Percentiles rank a stretch among this genome's conserved stretches.
Conservation (phyloP, 2,113 vertebrate species). For the Echinops telfairi region DNA sequence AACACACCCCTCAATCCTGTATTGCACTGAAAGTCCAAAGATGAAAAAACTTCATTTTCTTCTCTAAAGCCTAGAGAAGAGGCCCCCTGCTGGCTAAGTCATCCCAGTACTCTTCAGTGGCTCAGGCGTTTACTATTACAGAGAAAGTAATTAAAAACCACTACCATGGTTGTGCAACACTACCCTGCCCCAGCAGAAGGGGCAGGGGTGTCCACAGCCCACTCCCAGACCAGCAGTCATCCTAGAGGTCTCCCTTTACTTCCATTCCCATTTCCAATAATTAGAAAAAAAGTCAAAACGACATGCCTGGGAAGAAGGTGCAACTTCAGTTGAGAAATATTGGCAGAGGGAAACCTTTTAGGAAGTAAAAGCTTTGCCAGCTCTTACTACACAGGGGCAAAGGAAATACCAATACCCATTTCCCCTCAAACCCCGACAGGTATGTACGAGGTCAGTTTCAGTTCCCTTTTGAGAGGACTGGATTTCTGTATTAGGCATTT, state of each 20-base stretch:
- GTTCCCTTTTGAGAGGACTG: background rate
- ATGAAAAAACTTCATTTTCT: conserved; percentile 71
- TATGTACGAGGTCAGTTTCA: background rate
- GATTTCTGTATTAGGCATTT: conserved; percentile 6
- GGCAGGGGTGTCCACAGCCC: conserved; percentile 5
- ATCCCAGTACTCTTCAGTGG: conserved; percentile 21
- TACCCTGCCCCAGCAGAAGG: conserved; percentile 77
- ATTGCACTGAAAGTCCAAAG: conserved; percentile 76
- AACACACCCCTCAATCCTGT: conserved; percentile 59
- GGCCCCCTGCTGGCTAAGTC: background rate
- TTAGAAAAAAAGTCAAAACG: background rate
- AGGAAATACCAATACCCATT: background rate
- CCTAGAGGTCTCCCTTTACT: conserved; percentile 36
- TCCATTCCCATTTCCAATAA: conserved; percentile 68
- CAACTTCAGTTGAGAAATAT: conserved; percentile 42
- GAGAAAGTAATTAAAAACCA: conserved; percentile 47
- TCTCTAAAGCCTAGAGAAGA: conserved; percentile 52
- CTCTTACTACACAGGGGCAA: conserved; percentile 11
- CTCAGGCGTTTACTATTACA: conserved; percentile 22
- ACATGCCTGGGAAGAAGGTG: conserved; percentile 65
- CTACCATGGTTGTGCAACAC: conserved; percentile 10
- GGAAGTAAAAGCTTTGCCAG: conserved; percentile 28
- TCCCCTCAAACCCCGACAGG: background rate
- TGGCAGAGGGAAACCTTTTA: background rate
- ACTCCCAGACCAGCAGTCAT: conserved; percentile 13